Evolutionary conservation across 2,113 vertebrate species (phyloP).

Genomic region (Falco punctatus): DNA sequence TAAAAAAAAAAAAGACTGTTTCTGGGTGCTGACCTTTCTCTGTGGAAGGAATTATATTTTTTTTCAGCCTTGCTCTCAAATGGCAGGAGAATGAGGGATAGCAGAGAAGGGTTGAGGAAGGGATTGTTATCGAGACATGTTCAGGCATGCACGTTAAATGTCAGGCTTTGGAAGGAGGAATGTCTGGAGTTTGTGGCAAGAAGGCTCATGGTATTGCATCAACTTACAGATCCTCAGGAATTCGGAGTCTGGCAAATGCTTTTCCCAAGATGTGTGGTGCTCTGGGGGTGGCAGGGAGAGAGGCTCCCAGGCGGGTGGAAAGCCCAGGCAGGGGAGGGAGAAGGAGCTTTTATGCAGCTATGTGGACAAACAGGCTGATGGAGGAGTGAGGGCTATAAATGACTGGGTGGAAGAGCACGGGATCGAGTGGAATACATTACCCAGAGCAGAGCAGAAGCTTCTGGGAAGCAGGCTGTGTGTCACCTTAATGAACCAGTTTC

Average conservation of each 20-base stretch:
- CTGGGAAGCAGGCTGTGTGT: neutral
- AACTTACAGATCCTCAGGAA: neutral
- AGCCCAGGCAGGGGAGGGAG: neutral
- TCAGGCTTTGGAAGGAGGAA: conserved; percentile 35
- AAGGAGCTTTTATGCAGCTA: neutral
- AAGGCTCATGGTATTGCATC: neutral
- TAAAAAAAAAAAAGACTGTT: neutral
- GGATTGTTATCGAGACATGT: neutral
- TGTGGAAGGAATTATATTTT: neutral
- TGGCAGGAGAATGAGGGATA: neutral
- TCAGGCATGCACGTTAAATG: conserved; percentile 32
- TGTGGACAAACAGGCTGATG: neutral
- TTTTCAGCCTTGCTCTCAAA: neutral
- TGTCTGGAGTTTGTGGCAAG: conserved; percentile 16
- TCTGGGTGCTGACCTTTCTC: conserved; percentile 17
- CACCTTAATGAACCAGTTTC: neutral
- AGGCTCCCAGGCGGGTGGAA: neutral
- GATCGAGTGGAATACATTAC: neutral
- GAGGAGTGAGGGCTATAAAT: neutral
- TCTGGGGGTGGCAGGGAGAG: neutral
- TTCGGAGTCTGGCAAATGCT: neutral
- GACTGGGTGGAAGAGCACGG: neutral
- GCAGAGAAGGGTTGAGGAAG: conserved; percentile 2
- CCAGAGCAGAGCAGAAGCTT: neutral
- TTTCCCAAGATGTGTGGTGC: neutral